Evolutionary conservation across 1,140 invertebrate genomes (phyloP), one percentile per base, ranked within the genome.

Genomic region (Octopus sinensis): DNA sequence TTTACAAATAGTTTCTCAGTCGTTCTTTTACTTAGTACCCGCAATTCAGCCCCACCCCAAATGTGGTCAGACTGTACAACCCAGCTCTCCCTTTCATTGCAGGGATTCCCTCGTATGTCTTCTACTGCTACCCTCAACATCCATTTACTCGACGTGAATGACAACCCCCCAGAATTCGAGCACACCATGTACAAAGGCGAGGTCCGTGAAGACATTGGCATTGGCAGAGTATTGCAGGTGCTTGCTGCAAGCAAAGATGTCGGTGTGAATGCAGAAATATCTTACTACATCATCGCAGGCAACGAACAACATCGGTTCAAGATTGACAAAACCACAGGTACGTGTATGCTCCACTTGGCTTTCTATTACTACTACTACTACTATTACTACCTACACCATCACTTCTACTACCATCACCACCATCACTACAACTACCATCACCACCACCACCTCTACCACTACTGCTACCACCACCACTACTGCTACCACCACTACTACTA

Each of bases 61-160:
- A 43, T 43, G 30, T 43, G 30, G 0, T 43, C 1, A 43, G 30
- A 43, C 30, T 43, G 30, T 43, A 43, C 30, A 43, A 43, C 17
- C 1, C 17, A 3, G 3, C 56, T 62, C 17, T 12, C 17, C 4
- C 68, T 17, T 71, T 71, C 1, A 56, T 73, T 80, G 10, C 79
- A 80, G 68, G 79, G 51, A 12, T 85, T 83, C 4, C 88, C 86
- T 30, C 85, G 86, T 23, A 79, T 88, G 53, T 85, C 86, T 0
- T 84, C 56, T 93, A 94, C 10, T 91, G 93, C 71, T 96, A 96
- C 88, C 95, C 92, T 99, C 0, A 91, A 93, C 12, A 96, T 98
- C 0, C 92, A 92, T 54, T 96, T 98, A 89, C 93, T 96, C 85
- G 97, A 98, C 89, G 93, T 96, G 77, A 98, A 98, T 89, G 97